Evolutionary conservation across 2,113 vertebrate species (phyloP), one percentile per base, ranked within the genome.

Genomic region (Nanger granti): DNA sequence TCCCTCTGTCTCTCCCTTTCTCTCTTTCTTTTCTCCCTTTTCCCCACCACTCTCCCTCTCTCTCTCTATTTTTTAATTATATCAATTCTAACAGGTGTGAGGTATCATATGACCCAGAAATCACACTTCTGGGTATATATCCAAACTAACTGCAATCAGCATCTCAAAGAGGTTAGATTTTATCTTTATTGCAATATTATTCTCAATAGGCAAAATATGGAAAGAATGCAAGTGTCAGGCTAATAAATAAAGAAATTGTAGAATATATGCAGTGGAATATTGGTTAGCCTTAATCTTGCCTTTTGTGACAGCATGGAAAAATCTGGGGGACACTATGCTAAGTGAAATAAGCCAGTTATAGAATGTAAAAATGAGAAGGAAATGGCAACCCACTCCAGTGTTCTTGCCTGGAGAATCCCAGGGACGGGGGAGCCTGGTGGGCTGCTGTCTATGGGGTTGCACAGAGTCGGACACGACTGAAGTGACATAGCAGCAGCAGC

Each of bases 61-160:
- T 73, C 1, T 10, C 0, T 60, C 26, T 41, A 11, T 84, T n/a
- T 55, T n/a, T 12, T 0, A 69, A 60, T 60, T 41, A 18, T 60
- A 60, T 17, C 14, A 37, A 5, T 29, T 86, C 55, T 59, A 60
- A 86, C 4, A 29, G 8, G 4, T 15, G 55, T 86, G 26, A 87
- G n/a, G 8, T 87, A 60, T 5, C 84, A 29, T 60, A 44, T 12
- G 55, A 29, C 37, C 8, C 55, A 87, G 37, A 59, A 87, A 60
- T 44, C 26, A 37, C 55, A 87, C 26, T 87, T 41, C 4, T 87
- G 55, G 37, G 5, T 87, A 29, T 41, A 28, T 44, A 44, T 29
- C 54, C 37, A 41, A 44, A 60, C 44, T 37, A 87, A 87, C 37
- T 87, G 37, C 59, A 87, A 29, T 44, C 8, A 59, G 4, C 24